These are phyloP conservation scores for Xanthia togata DNA, from an alignment of 2,888 invertebrate species.

Conservation along the genomic window DNA sequence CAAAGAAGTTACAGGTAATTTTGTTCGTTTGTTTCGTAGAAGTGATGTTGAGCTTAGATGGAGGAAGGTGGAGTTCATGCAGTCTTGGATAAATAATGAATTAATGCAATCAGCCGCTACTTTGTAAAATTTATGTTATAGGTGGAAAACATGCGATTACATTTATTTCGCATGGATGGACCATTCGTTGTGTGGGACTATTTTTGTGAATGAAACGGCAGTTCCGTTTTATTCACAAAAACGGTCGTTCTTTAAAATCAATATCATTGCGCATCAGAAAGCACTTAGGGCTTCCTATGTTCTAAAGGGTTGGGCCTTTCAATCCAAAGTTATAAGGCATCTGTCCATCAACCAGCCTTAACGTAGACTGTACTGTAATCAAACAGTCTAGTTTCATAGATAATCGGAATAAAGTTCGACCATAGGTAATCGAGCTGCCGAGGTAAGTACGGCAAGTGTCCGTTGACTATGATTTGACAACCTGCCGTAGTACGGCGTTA, in stretches of 20 bases:
- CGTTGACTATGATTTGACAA: too few relatives aligned
- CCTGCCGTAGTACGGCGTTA: too few relatives aligned
- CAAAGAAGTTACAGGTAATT: conserved; percentile 32
- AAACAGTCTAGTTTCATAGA: background rate
- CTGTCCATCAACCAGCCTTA: background rate
- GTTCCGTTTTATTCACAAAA: too few relatives aligned
- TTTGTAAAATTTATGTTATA: background rate
- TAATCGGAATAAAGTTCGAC: too few relatives aligned
- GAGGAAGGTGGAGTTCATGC: background rate
- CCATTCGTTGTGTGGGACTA: background rate
- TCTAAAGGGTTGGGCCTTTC: too few relatives aligned
- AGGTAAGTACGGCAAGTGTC: too few relatives aligned
- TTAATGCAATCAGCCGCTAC: background rate
- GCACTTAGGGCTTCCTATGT: background rate
- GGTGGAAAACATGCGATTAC: background rate
- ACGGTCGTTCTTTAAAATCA: background rate
- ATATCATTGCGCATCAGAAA: background rate
- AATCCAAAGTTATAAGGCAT: background rate
- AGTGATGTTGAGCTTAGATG: background rate
- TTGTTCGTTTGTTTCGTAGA: conserved; percentile 12
- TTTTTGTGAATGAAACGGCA: background rate
- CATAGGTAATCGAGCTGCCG: too few relatives aligned
- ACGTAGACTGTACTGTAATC: background rate
- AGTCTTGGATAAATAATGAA: conserved; percentile 2
- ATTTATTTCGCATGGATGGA: too few relatives aligned